A percentile compares a stretch with the other conserved stretches of the same genome.
Conservation (phyloP, 2,797 vertebrate genomes). For the Clarias laeviceps region DNA sequence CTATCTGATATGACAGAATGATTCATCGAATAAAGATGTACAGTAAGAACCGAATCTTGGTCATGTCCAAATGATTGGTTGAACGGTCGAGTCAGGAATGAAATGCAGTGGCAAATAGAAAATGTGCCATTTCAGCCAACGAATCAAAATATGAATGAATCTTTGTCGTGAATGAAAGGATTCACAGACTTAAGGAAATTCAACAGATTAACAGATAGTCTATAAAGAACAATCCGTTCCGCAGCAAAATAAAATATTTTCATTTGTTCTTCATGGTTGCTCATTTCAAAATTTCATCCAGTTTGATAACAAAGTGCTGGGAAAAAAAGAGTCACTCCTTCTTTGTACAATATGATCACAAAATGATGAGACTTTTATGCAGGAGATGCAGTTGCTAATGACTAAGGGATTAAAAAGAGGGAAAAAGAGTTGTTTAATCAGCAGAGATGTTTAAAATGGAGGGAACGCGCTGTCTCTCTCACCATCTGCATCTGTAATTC, state of each 20-base stretch:
- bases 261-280: too few species aligned
- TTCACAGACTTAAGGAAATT: too few species aligned
- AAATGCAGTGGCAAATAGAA: neutral
- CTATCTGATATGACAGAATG: neutral
- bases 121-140: neutral
- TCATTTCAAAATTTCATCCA: constrained; percentile 24
- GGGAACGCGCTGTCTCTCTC: neutral
- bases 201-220: too few species aligned
- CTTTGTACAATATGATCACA: constrained; percentile 56
- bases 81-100: neutral
- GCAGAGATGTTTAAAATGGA: constrained; percentile 57
- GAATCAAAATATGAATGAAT: neutral
- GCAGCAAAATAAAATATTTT: too few species aligned
- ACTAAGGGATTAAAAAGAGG: constrained; percentile 61
- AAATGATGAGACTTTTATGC: constrained; percentile 64
- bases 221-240: too few species aligned
- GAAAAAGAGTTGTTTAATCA: constrained; percentile 64
- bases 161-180: neutral
- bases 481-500: constrained; percentile 61
- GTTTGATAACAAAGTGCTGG: constrained; percentile 10
- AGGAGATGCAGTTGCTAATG: constrained; percentile 60
- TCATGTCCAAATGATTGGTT: neutral
- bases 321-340: constrained; percentile 38
- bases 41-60: neutral
- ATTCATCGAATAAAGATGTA: neutral